Conservation (phyloP, 2,888 invertebrate species). For the Drosophila parthenogenetica region DNA sequence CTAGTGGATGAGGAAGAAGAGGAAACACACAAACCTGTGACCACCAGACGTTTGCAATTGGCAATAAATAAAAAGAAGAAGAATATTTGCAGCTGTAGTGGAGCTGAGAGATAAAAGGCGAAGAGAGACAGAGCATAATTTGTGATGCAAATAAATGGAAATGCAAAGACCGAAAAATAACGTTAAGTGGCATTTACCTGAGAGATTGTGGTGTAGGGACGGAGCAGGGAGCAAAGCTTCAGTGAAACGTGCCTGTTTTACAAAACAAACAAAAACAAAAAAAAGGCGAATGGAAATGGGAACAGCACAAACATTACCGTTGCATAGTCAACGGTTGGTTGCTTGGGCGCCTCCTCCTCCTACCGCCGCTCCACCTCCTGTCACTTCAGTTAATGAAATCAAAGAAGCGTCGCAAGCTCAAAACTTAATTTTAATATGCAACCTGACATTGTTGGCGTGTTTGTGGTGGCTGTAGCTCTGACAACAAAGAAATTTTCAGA, state of each 20-base stretch:
- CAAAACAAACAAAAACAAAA: constrained; percentile 73
- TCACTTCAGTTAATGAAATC: constrained; percentile 60
- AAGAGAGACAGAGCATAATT: constrained; percentile 54
- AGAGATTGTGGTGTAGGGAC: constrained; percentile 20
- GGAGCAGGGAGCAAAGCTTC: neutral
- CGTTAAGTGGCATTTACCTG: constrained; percentile 78
- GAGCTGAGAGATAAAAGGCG: constrained; percentile 18
- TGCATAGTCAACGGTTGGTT: constrained; percentile 62
- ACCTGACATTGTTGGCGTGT: constrained; percentile 7
- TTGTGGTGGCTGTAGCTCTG: constrained; percentile 33
- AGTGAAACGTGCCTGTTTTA: constrained; percentile 76
- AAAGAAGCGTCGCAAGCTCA: constrained; percentile 48
- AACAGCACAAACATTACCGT: constrained; percentile 76
- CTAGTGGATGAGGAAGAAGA: constrained; percentile 22
- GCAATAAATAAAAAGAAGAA: constrained; percentile 72
- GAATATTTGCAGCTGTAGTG: constrained; percentile 65
- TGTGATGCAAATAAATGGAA: constrained; percentile 75
- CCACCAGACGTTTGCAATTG: constrained; percentile 73
- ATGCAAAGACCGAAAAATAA: constrained; percentile 71
- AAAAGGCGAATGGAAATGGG: constrained; percentile 48
- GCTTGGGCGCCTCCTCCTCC: constrained; percentile 4
- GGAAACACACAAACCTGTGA: constrained; percentile 39
- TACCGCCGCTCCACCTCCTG: neutral
- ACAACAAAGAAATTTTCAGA: constrained; percentile 39
- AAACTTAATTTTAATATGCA: constrained; percentile 65